A percentile compares a stretch with the other conserved stretches of the same genome.
Evolutionary conservation across 1,140 invertebrate species (phyloP).

Genomic region (Theocolax elegans): DNA sequence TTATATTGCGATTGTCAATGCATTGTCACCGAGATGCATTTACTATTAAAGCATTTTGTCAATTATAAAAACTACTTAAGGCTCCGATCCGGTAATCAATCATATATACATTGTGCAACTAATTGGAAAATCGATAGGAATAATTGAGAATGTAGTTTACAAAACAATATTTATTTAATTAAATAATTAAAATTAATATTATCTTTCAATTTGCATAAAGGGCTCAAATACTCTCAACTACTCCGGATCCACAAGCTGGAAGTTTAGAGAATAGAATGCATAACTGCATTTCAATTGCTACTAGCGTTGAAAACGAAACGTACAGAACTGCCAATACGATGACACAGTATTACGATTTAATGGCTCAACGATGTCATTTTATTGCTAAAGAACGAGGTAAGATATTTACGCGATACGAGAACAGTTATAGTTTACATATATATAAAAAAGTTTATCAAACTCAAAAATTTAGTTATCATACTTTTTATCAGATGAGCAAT

Average conservation of each 20-base stretch:
- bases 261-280: constrained; percentile 34
- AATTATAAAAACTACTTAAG: too few relatives aligned
- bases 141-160: too few relatives aligned
- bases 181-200: neutral
- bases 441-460: too few relatives aligned
- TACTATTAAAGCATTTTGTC: too few relatives aligned
- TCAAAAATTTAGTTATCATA: too few relatives aligned
- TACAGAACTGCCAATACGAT: constrained; percentile 34
- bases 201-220: constrained; percentile 7
- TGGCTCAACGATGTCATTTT: constrained; percentile 34
- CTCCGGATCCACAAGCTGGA: constrained; percentile 27
- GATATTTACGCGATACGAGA: neutral
- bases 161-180: neutral
- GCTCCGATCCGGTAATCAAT: too few relatives aligned
- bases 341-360: constrained; percentile 38
- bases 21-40: too few relatives aligned
- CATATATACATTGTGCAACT: too few relatives aligned
- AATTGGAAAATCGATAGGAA: neutral
- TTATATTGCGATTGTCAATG: too few relatives aligned
- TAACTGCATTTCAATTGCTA: constrained; percentile 30
- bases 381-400: constrained; percentile 35
- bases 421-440: too few relatives aligned
- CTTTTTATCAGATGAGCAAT: too few relatives aligned
- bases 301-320: constrained; percentile 34
- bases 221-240: constrained; percentile 39